These are phyloP conservation scores for Perca flavescens DNA, from an alignment of 2,113 vertebrate genomes.

Conservation along the genomic window DNA sequence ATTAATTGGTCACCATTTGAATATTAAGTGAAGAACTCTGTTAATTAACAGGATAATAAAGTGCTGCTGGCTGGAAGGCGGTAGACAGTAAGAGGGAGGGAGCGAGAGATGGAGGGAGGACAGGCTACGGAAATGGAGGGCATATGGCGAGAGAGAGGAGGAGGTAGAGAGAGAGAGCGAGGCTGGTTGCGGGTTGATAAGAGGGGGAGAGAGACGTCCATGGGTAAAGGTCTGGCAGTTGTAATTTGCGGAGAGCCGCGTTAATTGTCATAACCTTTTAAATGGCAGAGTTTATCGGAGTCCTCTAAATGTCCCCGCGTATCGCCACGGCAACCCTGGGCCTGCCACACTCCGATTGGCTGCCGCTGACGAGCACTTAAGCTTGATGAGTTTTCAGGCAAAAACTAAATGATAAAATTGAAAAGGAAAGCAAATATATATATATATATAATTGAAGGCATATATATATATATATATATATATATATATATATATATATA, in stretches of 20 bases:
- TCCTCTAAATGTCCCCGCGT: constrained; percentile 85
- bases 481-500: constrained; percentile 1
- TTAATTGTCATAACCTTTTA: constrained; percentile 91
- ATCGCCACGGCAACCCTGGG: constrained; percentile 81
- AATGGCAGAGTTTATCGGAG: constrained; percentile 88
- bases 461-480: not conserved
- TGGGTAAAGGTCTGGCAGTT: constrained; percentile 86
- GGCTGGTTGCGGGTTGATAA: constrained; percentile 78
- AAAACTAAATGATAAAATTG: constrained; percentile 69
- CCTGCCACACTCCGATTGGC: constrained; percentile 75
- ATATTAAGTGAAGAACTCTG: constrained; percentile 87
- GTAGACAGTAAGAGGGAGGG: constrained; percentile 57
- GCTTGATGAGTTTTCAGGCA: constrained; percentile 77
- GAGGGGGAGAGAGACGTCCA: constrained; percentile 79
- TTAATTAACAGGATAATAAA: constrained; percentile 91
- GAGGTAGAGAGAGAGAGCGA: constrained; percentile 45
- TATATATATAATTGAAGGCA: too few relatives aligned
- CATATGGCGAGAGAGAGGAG: constrained; percentile 67
- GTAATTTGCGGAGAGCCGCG: constrained; percentile 86
- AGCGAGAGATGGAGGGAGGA: constrained; percentile 48
- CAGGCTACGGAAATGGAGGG: constrained; percentile 68
- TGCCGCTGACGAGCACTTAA: constrained; percentile 77
- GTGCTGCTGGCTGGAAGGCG: constrained; percentile 72
- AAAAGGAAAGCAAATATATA: constrained; percentile 12
- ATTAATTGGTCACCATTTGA: constrained; percentile 92